Conservation (phyloP, 2,888 invertebrate genomes). For the Agonopterix heracliana region DNA sequence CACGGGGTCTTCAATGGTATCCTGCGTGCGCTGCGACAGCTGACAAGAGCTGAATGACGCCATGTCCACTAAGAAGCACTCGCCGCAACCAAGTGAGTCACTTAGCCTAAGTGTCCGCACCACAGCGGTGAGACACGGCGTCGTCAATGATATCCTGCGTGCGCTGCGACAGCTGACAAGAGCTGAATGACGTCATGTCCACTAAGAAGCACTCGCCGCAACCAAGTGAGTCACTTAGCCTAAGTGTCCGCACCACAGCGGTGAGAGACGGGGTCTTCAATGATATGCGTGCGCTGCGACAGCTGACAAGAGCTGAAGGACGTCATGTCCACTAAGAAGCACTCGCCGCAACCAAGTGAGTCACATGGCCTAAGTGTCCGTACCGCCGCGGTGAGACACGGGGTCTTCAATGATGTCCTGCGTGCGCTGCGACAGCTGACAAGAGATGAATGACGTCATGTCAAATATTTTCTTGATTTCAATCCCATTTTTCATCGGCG, state of each 20-base stretch:
- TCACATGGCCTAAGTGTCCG: slow-evolving; percentile 5
- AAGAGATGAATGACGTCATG: slow-evolving; percentile 61
- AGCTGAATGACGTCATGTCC: slow-evolving; percentile 63
- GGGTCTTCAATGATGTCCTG: slow-evolving; percentile 55
- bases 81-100: slow-evolving; percentile 60
- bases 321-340: slow-evolving; percentile 68
- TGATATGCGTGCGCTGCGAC: slow-evolving; percentile 62
- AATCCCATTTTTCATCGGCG: too few relatives aligned
- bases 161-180: slow-evolving; percentile 65
- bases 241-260: slow-evolving; percentile 8
- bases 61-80: slow-evolving; percentile 70
- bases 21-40: slow-evolving; percentile 62
- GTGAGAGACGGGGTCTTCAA: slow-evolving; percentile 29
- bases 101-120: too few relatives aligned
- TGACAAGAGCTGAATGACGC: slow-evolving; percentile 61
- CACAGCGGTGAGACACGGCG: slow-evolving; percentile 19
- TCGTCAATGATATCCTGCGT: slow-evolving; percentile 59
- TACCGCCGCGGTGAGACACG: slow-evolving; percentile 12
- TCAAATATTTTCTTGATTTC: slow-evolving; percentile 32
- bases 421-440: too few relatives aligned
- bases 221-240: slow-evolving; percentile 41
- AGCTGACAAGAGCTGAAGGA: slow-evolving; percentile 65
- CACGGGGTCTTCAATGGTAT: slow-evolving; percentile 45
- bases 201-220: slow-evolving; percentile 68
- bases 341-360: slow-evolving; percentile 65